A percentile compares a stretch with the other conserved stretches of the same genome.
These are phyloP conservation scores for Tachysurus vachellii DNA, from an alignment of 2,113 vertebrate genomes.

Conservation along the genomic window DNA sequence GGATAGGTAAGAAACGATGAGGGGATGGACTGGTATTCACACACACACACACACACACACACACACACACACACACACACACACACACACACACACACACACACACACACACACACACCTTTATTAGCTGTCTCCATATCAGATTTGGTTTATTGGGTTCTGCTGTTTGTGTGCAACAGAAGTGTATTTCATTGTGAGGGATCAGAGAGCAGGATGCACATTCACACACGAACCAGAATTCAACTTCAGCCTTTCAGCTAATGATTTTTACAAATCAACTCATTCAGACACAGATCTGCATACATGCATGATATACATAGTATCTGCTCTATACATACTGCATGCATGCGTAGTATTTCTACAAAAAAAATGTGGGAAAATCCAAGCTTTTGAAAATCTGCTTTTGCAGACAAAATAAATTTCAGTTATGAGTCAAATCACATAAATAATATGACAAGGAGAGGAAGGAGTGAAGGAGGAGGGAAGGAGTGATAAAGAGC, in stretches of 20 bases:
- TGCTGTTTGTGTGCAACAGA: neutral
- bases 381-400: neutral
- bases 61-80: neutral
- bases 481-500: neutral
- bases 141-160: neutral
- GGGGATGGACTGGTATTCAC: neutral
- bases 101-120: neutral
- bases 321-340: too few species aligned
- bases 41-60: neutral
- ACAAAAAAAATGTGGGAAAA: neutral
- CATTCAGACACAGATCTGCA: neutral
- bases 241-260: neutral
- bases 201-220: slow-evolving; percentile 2
- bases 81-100: slow-evolving; percentile 1
- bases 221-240: neutral
- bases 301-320: neutral
- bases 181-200: slow-evolving; percentile 3
- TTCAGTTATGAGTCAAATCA: neutral
- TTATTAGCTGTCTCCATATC: neutral
- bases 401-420: neutral
- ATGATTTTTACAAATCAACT: neutral
- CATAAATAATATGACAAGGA: neutral
- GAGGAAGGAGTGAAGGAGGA: neutral
- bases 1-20: neutral
- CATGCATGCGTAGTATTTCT: too few species aligned